Evolutionary conservation across 2,797 vertebrate genomes (phyloP), one percentile per base, ranked within the genome.

Genomic region (Alcedo atthis): DNA sequence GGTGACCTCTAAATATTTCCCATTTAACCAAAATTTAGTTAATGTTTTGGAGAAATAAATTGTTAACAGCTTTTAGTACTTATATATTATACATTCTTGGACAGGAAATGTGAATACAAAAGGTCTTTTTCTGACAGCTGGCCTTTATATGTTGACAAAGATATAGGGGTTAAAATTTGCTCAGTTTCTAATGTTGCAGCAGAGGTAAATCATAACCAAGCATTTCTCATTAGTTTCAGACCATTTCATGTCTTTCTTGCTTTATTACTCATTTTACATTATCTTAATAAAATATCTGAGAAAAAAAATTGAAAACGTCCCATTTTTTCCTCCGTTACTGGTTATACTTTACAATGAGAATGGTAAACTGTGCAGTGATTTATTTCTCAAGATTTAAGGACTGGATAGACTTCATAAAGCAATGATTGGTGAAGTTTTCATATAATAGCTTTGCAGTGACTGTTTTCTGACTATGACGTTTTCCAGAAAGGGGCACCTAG

Each of bases 381-480:
- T 94, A 94, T 95, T 95, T 55, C 25, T 83, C 87, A 92, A 92
- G 33, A 82, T 89, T 75, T 94, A 93, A 96, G 70, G 75, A 85
- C 85, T 85, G 85, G 69, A 62, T 86, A 71, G 64, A 77, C 63
- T 91, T 77, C 77, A 71, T 85, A 89, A 90, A 94, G 46, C 48
- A 64, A 58, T 81, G 74, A 88, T 40, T 42, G 48, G 63, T 87
- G 74, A 66, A 62, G 35, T 94, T 69, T 81, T 77, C 43, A 42
- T 48, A 58, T 19, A 93, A 74, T 33, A 85, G 28, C 28, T 84
- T 95, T 93, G n/a, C 59, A 92, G 79, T 26, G 69, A 93, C 89
- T 43, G 45, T 15, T 53, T 96, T 96, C 89, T 85, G 74, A 92
- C 87, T 93, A 85, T 26, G 70, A 4, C 53, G 32, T 2, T 79